Percentiles rank a stretch among this genome's conserved stretches.
Conservation (phyloP, 2,113 vertebrate genomes). For the Solea senegalensis region DNA sequence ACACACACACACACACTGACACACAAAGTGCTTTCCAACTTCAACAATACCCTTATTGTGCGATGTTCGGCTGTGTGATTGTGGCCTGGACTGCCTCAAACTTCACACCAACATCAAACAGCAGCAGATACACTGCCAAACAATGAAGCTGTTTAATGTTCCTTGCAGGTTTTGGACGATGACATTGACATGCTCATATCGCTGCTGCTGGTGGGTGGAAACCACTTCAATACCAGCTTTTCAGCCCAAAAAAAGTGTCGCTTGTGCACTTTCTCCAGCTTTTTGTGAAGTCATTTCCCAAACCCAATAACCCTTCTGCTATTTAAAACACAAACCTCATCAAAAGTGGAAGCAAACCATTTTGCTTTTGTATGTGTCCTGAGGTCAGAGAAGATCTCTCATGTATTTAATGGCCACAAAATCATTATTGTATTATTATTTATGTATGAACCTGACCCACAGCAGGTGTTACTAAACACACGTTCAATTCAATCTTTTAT, state of each 20-base stretch:
- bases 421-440: constrained; percentile 33
- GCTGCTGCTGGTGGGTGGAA: constrained; percentile 18
- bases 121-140: constrained; percentile 12
- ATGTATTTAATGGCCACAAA: neutral
- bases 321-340: neutral
- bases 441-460: constrained; percentile 44
- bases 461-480: constrained; percentile 46
- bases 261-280: neutral
- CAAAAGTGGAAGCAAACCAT: neutral
- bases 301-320: neutral
- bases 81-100: constrained; percentile 39
- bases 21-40: constrained; percentile 26
- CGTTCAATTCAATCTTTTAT: constrained; percentile 47
- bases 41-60: constrained; percentile 74
- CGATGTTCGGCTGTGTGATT: constrained; percentile 32
- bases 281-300: constrained; percentile 4
- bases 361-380: neutral
- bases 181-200: constrained; percentile 19
- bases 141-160: constrained; percentile 48
- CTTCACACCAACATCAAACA: constrained; percentile 57
- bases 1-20: constrained; percentile 10
- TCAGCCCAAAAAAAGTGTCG: neutral
- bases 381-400: neutral
- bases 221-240: constrained; percentile 6
- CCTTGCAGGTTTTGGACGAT: constrained; percentile 35